Evolutionary conservation across 2,888 invertebrate species (phyloP).

Genomic region (Meliscaeva auricollis): DNA sequence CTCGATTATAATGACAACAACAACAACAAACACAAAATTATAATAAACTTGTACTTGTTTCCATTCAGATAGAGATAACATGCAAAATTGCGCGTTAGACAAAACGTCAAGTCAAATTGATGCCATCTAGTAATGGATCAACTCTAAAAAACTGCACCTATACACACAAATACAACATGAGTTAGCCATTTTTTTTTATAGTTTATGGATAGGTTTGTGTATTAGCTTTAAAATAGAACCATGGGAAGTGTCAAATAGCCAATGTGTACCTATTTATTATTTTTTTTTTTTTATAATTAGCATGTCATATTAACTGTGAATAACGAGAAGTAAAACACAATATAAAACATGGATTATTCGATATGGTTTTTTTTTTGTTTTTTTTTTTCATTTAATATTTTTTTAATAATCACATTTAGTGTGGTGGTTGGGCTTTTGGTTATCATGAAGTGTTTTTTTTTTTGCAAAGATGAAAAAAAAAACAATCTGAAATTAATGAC

Average conservation of each 20-base stretch:
- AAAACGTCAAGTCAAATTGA: constrained; percentile 49
- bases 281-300: constrained; percentile 65
- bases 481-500: neutral
- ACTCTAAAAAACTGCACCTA: neutral
- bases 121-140: constrained; percentile 49
- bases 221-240: constrained; percentile 34
- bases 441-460: constrained; percentile 19
- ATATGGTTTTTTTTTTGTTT: constrained; percentile 12
- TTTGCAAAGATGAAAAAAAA: constrained; percentile 12
- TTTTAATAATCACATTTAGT: neutral
- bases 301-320: constrained; percentile 75
- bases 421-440: constrained; percentile 8
- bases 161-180: neutral
- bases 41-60: constrained; percentile 43
- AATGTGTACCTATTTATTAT: neutral
- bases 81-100: constrained; percentile 67
- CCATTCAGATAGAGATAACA: constrained; percentile 60
- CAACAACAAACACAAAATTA: constrained; percentile 6
- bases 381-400: neutral
- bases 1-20: constrained; percentile 27
- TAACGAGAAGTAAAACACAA: constrained; percentile 75
- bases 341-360: constrained; percentile 68
- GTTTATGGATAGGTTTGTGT: neutral
- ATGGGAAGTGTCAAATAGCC: constrained; percentile 68
- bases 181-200: neutral